Percentiles rank a stretch among this genome's conserved stretches.
phyloP scores from a whole-genome alignment of 2,888 invertebrate genomes.

The Campoplex capitator region DNA sequence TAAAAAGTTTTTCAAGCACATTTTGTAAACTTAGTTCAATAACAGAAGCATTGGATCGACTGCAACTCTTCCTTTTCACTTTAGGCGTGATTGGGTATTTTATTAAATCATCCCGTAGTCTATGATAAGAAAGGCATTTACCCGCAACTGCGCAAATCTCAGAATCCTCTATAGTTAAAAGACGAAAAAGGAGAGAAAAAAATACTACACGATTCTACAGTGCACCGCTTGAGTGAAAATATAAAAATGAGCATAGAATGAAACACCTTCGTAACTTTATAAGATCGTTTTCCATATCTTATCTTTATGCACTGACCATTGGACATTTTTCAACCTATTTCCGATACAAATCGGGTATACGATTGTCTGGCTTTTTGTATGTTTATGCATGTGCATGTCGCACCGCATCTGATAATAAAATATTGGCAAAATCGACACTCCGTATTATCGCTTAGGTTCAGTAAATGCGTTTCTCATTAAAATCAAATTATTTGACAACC shows the following conservation, averaged over 20 bases:
- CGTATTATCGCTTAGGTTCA: not conserved
- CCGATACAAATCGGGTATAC: not conserved
- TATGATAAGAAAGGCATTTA: not conserved
- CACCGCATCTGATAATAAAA: not conserved
- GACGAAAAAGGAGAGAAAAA: not conserved
- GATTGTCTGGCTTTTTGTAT: not conserved
- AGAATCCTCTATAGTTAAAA: not conserved
- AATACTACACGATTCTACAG: not conserved
- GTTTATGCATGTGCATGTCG: not conserved
- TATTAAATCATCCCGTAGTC: not conserved
- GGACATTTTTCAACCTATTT: slow-evolving; percentile 1
- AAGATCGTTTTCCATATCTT: slow-evolving; percentile 56
- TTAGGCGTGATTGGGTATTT: slow-evolving; percentile 1
- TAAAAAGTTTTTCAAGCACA: not conserved
- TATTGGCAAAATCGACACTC: not conserved
- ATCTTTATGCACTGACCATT: slow-evolving; percentile 37
- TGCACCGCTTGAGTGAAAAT: slow-evolving; percentile 13
- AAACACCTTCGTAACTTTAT: slow-evolving; percentile 35
- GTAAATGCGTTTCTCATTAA: not conserved
- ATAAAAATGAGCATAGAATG: slow-evolving; percentile 33
- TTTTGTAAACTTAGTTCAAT: not conserved
- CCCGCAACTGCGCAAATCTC: not conserved
- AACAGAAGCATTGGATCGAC: not conserved
- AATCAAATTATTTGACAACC: not conserved
- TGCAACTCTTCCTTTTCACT: not conserved